Percentiles rank a stretch among this genome's conserved stretches.
Evolutionary conservation across 1,140 invertebrate species (phyloP).

Genomic region (Physella acuta): DNA sequence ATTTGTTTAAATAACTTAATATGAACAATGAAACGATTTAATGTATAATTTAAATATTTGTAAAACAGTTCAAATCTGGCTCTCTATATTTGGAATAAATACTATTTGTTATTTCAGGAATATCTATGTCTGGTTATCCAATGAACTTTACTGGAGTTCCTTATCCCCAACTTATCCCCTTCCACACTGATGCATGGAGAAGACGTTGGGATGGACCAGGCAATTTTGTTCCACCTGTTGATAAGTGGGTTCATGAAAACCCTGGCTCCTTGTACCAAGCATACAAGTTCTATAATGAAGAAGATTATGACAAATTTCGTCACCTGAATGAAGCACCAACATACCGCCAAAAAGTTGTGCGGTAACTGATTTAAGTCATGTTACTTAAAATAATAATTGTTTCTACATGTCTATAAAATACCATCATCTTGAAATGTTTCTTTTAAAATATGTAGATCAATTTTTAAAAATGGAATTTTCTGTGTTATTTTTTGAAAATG

Average conservation of each 20-base stretch:
- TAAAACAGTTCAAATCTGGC: background rate
- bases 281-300: slow-evolving; percentile 50
- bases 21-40: background rate
- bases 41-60: background rate
- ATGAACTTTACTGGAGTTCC: slow-evolving; percentile 39
- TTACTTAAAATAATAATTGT: too few relatives aligned
- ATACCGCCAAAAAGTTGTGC: slow-evolving; percentile 8
- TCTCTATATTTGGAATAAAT: background rate
- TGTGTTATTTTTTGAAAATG: too few relatives aligned
- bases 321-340: slow-evolving; percentile 42
- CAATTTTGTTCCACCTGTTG: slow-evolving; percentile 40
- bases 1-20: background rate
- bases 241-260: slow-evolving; percentile 50
- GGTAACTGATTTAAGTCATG: slow-evolving; percentile 4
- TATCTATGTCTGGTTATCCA: slow-evolving; percentile 44
- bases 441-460: too few relatives aligned
- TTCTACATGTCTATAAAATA: too few relatives aligned
- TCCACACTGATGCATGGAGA: slow-evolving; percentile 39
- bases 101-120: slow-evolving; percentile 32
- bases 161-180: slow-evolving; percentile 42
- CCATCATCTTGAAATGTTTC: too few relatives aligned
- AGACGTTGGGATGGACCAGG: slow-evolving; percentile 46
- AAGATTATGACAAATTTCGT: slow-evolving; percentile 54
- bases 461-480: too few relatives aligned
- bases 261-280: slow-evolving; percentile 44